These are phyloP conservation scores for Danionella dracula DNA, from an alignment of 2,797 vertebrate species.

Conservation along the genomic window DNA sequence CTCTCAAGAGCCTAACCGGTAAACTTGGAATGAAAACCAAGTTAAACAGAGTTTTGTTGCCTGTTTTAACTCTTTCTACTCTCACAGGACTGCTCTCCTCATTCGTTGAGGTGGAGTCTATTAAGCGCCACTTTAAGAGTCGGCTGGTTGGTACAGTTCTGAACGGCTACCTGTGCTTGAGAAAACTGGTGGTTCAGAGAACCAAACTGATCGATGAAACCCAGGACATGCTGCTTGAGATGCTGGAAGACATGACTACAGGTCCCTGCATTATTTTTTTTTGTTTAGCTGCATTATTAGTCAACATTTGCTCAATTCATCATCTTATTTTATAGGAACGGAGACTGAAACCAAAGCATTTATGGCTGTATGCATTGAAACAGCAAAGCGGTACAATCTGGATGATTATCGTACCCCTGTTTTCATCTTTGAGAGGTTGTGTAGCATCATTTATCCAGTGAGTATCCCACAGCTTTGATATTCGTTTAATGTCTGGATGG, in stretches of 20 bases:
- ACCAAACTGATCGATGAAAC: conserved; percentile 98
- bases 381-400: conserved; percentile 94
- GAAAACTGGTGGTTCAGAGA: conserved; percentile 95
- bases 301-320: not conserved
- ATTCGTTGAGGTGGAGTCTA: conserved; percentile 97
- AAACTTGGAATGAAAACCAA: conserved; percentile 11
- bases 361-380: conserved; percentile 99
- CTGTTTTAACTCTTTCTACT: too few species aligned
- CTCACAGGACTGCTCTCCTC: conserved; percentile 87
- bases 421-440: conserved; percentile 97
- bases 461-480: conserved; percentile 49
- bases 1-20: conserved; percentile 98
- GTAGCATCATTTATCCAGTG: conserved; percentile 98
- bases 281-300: not conserved
- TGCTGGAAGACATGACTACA: conserved; percentile 99
- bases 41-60: too few species aligned
- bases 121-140: conserved; percentile 97
- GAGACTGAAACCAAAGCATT: conserved; percentile 98
- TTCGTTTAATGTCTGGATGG: not conserved
- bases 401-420: conserved; percentile 97
- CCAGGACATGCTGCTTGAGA: conserved; percentile 98
- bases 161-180: conserved; percentile 92
- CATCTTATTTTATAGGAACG: conserved; percentile 72
- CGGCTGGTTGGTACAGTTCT: conserved; percentile 95
- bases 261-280: conserved; percentile 65